These are phyloP conservation scores for Euura saliciscinereae DNA, from an alignment of 1,140 invertebrate genomes.

Conservation along the genomic window DNA sequence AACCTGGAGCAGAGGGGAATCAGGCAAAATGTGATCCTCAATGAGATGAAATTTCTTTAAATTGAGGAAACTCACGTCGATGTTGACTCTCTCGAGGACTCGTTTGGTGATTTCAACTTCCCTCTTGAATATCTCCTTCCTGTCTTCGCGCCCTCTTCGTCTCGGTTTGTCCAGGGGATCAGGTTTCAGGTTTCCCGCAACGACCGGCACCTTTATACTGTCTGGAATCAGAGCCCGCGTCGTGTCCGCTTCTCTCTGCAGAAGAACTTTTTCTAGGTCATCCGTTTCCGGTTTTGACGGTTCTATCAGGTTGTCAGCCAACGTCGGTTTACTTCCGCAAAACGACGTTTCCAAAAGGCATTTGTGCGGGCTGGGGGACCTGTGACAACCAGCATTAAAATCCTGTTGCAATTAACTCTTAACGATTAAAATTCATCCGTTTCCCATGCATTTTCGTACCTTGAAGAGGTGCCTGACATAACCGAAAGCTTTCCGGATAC, in stretches of 20 bases:
- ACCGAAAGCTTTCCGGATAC: slow-evolving; percentile 65
- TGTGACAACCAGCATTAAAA: slow-evolving; percentile 48
- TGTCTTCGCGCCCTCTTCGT: slow-evolving; percentile 52
- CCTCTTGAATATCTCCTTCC: slow-evolving; percentile 57
- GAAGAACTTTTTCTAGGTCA: slow-evolving; percentile 69
- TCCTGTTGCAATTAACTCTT: neutral
- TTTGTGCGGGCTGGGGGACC: slow-evolving; percentile 86
- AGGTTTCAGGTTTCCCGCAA: slow-evolving; percentile 53
- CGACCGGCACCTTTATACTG: slow-evolving; percentile 52
- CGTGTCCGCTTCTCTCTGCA: slow-evolving; percentile 59
- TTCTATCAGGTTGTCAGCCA: slow-evolving; percentile 50
- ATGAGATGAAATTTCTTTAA: too few species aligned
- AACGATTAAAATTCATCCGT: neutral
- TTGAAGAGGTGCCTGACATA: slow-evolving; percentile 53
- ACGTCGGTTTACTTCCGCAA: slow-evolving; percentile 76
- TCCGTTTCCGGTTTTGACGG: slow-evolving; percentile 61
- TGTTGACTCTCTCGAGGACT: slow-evolving; percentile 55
- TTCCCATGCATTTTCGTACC: slow-evolving; percentile 31
- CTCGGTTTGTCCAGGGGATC: slow-evolving; percentile 54
- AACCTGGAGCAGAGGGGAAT: slow-evolving; percentile 29
- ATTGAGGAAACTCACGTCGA: slow-evolving; percentile 42
- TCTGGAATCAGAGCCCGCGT: slow-evolving; percentile 57
- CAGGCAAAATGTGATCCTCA: slow-evolving; percentile 7
- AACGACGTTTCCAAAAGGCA: slow-evolving; percentile 89
- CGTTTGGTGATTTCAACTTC: slow-evolving; percentile 60